Evolutionary conservation across 1,140 invertebrate genomes (phyloP).

Genomic region (Temnothorax curvispinosus): DNA sequence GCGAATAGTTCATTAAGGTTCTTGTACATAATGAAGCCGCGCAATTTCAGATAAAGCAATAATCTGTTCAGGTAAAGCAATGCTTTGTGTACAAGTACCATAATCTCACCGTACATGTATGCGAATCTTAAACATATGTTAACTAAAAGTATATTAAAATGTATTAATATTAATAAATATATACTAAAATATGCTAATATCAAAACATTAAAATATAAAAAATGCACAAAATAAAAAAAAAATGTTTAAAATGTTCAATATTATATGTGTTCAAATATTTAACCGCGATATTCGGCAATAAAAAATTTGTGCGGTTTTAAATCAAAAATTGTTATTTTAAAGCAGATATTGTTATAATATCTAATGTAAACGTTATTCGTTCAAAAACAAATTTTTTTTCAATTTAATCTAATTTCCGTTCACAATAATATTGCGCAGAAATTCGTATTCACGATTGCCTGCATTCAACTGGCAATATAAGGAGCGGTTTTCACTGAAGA

Average conservation of each 20-base stretch:
- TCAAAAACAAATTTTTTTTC: background rate
- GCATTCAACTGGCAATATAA: background rate
- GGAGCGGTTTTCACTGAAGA: background rate
- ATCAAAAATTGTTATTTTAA: background rate
- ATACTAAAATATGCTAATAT: background rate
- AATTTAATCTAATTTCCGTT: background rate
- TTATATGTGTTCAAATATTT: background rate
- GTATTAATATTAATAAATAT: too few species aligned
- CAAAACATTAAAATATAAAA: background rate
- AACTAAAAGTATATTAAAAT: too few species aligned
- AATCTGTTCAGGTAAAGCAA: background rate
- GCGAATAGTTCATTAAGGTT: background rate
- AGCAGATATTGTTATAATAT: background rate
- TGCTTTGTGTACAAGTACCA: background rate
- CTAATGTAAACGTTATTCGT: background rate
- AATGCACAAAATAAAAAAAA: background rate
- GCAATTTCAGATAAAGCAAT: background rate
- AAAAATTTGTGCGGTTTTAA: background rate
- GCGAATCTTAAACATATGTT: background rate
- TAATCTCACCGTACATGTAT: background rate
- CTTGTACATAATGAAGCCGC: constrained; percentile 7
- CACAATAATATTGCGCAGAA: constrained; percentile 2
- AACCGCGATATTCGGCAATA: background rate
- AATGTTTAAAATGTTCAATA: background rate
- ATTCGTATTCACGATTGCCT: background rate